Conservation (phyloP, 2,113 vertebrate species). For the Apteryx owenii region DNA sequence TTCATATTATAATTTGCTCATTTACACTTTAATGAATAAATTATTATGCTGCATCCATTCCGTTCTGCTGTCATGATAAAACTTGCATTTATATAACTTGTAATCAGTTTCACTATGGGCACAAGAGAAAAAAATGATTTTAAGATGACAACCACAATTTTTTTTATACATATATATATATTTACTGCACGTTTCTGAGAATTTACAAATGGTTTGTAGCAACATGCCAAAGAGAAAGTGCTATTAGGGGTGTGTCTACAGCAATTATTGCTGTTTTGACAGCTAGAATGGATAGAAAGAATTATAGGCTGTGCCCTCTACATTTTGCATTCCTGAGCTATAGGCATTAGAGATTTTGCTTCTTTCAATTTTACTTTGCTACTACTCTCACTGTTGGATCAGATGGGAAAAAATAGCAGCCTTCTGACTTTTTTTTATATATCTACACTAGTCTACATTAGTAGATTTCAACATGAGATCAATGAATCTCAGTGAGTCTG, state of each 20-base stretch:
- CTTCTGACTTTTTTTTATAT: neutral
- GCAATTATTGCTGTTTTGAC: slow-evolving; percentile 2
- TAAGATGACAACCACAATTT: slow-evolving; percentile 29
- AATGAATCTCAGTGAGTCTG: neutral
- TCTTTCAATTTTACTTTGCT: neutral
- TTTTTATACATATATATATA: neutral
- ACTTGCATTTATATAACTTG: slow-evolving; percentile 72
- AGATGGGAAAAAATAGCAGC: neutral
- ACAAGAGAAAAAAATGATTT: slow-evolving; percentile 64
- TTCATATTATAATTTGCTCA: slow-evolving; percentile 52
- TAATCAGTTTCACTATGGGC: slow-evolving; percentile 62
- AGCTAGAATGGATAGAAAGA: neutral
- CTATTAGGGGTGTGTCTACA: neutral
- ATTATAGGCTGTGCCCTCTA: neutral
- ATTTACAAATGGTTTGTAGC: slow-evolving; percentile 40
- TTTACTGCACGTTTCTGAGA: neutral
- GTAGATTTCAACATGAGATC: neutral
- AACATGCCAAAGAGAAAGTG: slow-evolving; percentile 25
- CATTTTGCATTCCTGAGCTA: neutral
- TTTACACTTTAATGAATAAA: slow-evolving; percentile 80
- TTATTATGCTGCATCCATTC: slow-evolving; percentile 66
- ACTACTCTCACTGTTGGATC: neutral
- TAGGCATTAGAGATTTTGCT: neutral
- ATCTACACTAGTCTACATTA: neutral
- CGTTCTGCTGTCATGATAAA: slow-evolving; percentile 59